These are phyloP conservation scores for Chloromyia formosa DNA, from an alignment of 2,888 invertebrate species.

Conservation along the genomic window DNA sequence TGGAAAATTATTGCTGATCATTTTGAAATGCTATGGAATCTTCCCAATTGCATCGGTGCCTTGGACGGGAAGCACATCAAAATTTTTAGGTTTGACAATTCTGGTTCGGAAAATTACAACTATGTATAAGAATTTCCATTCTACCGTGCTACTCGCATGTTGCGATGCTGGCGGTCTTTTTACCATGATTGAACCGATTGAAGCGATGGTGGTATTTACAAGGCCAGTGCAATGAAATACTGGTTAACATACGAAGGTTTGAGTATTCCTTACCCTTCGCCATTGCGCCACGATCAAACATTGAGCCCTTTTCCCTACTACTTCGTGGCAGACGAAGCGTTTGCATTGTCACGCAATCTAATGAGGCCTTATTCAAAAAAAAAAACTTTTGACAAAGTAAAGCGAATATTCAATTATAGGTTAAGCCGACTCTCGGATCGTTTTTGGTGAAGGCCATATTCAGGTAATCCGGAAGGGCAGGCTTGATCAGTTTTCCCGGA, in stretches of 20 bases:
- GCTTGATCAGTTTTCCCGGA: too few relatives aligned
- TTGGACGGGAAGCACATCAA: slow-evolving; percentile 7
- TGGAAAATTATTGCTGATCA: slow-evolving; percentile 4
- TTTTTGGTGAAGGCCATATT: too few relatives aligned
- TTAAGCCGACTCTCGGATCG: too few relatives aligned
- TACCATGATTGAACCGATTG: background rate
- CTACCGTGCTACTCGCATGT: background rate
- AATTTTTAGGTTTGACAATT: background rate
- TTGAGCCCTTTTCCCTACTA: background rate
- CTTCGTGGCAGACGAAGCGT: background rate
- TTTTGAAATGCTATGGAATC: slow-evolving; percentile 13
- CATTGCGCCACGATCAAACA: background rate
- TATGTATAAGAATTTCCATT: background rate
- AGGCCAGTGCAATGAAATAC: background rate
- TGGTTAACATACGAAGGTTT: background rate
- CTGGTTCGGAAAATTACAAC: background rate
- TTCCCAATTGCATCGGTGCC: background rate
- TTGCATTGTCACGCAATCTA: background rate
- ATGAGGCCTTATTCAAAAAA: background rate
- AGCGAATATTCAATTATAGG: slow-evolving; percentile 12
- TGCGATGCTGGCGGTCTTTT: background rate
- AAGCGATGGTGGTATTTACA: background rate
- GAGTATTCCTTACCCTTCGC: background rate
- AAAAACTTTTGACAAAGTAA: background rate
- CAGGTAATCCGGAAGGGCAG: too few relatives aligned